Base-by-base conservation (phyloP, 2,888 invertebrate genomes). In the Dasysyrphus tricinctus region DNA sequence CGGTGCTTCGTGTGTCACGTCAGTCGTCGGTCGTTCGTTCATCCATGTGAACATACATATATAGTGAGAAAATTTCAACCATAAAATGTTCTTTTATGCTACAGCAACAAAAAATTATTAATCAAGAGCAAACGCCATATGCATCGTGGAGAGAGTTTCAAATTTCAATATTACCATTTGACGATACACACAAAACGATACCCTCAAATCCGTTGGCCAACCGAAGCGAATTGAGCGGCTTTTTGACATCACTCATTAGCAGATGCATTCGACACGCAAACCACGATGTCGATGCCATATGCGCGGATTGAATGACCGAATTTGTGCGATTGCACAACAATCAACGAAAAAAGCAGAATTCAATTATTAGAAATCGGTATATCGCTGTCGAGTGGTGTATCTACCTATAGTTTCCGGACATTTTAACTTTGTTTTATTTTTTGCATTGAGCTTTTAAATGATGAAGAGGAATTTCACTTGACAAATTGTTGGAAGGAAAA, bases 191-290 rank as follows among this genome's bases (percentile, higher is more conserved):
- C n/a, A 69, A 54, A 69, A 54, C 54, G 39, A 69, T 69, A 69
- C 2, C 65, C 32, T 49, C 7, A 63, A 65, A 63, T 32, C 39
- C 42, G 59, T 47, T 49, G 11, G 37, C 34, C 29, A 19, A 29
- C 44, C 56, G 37, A 32, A 11, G 19, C 7, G 49, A 19, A 72
- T 37, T 51, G 29, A 49, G 42, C 59, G 65, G 63, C 75, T 76
- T 82, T 67, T 79, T 70, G 82, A 75, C 79, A 79, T 86, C 72
- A 67, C 82, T 82, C 82, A 86, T 86, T 86, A 86, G 78, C 78
- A 82, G 86, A 82, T 86, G 78, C 74, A 82, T 82, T 78, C 86
- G 75, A 78, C 86, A 72, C 47, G 65, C 57, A n/a, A 51, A 78
- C 86, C 82, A 67, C 74, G 70, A 78, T 61, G 65, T 72, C 72